Base-by-base conservation (phyloP, 2,888 invertebrate species). In the Anticlea derivata region DNA sequence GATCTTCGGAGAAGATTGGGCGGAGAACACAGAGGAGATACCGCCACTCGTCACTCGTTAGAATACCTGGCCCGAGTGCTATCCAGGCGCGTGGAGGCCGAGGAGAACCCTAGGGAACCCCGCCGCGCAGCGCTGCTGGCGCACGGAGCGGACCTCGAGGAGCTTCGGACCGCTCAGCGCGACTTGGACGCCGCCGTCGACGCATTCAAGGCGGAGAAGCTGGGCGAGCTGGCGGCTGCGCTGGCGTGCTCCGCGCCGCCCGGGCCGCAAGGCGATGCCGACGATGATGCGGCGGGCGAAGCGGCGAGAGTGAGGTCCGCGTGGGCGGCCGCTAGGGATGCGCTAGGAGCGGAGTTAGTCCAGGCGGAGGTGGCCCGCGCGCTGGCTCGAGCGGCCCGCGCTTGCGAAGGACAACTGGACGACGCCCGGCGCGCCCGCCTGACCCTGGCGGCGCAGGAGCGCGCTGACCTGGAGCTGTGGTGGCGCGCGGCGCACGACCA, bases 281-380 rank as follows among this genome's bases (percentile, higher is more conserved):
- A 91, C 1, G 89, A 85, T 52, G 87, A 86, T 52, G 63, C 85
- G 62, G 78, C 81, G 68, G 60, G 91, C 17, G 94, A 94, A 58
- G 94, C 94, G 61, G 93, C 93, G 45, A 92, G 95, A 24, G 93
- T 95, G 11, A 93, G 95, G 22, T 94, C 94, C 66, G 95, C 95
- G 3, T 95, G 94, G 93, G 93, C 93, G 27, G 92, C 94, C 51
- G 96, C 96, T 0, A 93, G 95, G 44, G 95, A 95, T 68, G 93
- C 94, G 1, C 93, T 95, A 0, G 95, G 94, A 65, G 92, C 93
- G 1, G 95, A 95, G 75, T 86, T 96, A 20, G 94, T 96, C 20
- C 95, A 95, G 70, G 94, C 95, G 0, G 96, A 96, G 82, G 94
- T 96, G 54, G 93, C 94, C 10, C 94, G 95, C 51, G 94, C 95